These are phyloP conservation scores for Hoplodrina blanda DNA, from an alignment of 2,888 invertebrate species.

Conservation along the genomic window DNA sequence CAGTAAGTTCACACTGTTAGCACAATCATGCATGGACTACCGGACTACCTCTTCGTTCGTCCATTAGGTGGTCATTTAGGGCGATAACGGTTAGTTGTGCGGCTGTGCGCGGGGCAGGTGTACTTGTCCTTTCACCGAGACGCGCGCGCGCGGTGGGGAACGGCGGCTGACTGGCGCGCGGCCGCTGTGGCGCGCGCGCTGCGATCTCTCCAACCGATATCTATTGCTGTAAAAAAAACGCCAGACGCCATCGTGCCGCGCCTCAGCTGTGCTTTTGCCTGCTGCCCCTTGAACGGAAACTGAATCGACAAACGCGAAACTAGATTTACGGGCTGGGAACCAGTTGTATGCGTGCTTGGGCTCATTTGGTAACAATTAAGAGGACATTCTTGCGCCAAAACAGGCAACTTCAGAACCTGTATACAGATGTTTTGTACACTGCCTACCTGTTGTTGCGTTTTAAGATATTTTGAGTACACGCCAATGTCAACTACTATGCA, in stretches of 20 bases:
- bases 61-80: constrained; percentile 89
- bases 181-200: constrained; percentile 78
- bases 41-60: constrained; percentile 88
- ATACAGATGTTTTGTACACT: constrained; percentile 58
- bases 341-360: constrained; percentile 64
- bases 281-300: constrained; percentile 76
- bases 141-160: constrained; percentile 84
- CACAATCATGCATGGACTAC: constrained; percentile 89
- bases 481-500: constrained; percentile 19
- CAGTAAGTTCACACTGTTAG: constrained; percentile 81
- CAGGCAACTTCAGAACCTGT: constrained; percentile 45
- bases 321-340: constrained; percentile 77
- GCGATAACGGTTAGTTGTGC: constrained; percentile 86
- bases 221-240: constrained; percentile 78
- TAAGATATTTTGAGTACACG: constrained; percentile 42
- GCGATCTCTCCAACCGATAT: constrained; percentile 82
- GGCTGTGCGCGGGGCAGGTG: constrained; percentile 65
- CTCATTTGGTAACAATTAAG: constrained; percentile 73
- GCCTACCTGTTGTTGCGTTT: constrained; percentile 35
- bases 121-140: constrained; percentile 58
- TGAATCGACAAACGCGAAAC: constrained; percentile 74
- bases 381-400: constrained; percentile 48
- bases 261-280: constrained; percentile 75
- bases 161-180: constrained; percentile 82
- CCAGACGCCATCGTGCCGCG: constrained; percentile 68